A percentile compares a stretch with the other conserved stretches of the same genome.
phyloP scores from a whole-genome alignment of 2,888 invertebrate species.

The Hoplodrina ambigua region DNA sequence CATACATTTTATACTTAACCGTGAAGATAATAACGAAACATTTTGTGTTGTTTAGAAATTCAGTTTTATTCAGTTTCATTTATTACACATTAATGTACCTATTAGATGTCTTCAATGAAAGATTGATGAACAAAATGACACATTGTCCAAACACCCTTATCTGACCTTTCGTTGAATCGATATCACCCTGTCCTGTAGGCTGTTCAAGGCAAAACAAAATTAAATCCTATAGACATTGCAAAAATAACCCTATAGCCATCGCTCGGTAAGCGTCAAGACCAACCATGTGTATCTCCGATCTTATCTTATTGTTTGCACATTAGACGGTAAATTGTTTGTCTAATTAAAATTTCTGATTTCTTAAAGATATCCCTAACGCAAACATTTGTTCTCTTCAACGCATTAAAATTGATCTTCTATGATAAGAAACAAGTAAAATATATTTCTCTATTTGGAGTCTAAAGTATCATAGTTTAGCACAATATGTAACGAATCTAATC shows the following conservation, averaged over 20 bases:
- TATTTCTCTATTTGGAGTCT: background rate
- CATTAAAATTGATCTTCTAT: slow-evolving; percentile 1
- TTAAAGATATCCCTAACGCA: slow-evolving; percentile 3
- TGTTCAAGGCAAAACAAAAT: slow-evolving; percentile 38
- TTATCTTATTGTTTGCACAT: slow-evolving; percentile 34
- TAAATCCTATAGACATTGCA: slow-evolving; percentile 26
- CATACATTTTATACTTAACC: background rate
- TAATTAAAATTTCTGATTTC: slow-evolving; percentile 17
- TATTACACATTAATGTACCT: background rate
- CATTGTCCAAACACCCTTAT: slow-evolving; percentile 41
- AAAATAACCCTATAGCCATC: slow-evolving; percentile 31
- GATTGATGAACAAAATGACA: slow-evolving; percentile 16
- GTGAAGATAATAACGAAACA: background rate
- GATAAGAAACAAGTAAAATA: background rate
- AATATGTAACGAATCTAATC: background rate
- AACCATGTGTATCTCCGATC: slow-evolving; percentile 7
- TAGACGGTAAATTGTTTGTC: slow-evolving; percentile 32
- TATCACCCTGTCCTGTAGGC: slow-evolving; percentile 46
- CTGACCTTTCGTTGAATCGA: slow-evolving; percentile 70
- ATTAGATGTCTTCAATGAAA: background rate
- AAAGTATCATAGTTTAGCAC: background rate
- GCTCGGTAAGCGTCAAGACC: slow-evolving; percentile 9
- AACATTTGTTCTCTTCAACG: slow-evolving; percentile 1
- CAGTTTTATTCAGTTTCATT: background rate
- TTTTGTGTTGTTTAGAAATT: background rate